Base-by-base conservation (phyloP, 2,113 vertebrate genomes). In the Pygathrix nemaeus region DNA sequence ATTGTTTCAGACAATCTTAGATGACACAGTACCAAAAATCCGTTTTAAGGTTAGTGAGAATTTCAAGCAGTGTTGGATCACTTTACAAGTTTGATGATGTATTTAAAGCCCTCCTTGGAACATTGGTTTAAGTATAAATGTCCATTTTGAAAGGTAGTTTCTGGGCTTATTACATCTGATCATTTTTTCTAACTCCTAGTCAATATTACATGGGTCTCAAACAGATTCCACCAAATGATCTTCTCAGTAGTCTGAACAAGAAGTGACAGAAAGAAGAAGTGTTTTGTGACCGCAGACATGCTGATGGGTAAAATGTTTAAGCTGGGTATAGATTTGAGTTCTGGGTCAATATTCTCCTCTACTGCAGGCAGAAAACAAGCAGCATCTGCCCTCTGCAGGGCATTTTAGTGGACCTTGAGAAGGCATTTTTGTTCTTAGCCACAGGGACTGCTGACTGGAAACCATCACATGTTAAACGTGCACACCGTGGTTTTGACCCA, bases 211-310 rank as follows among this genome's bases (percentile, higher is more conserved):
- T 95, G 98, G 95, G 97, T 98, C 98, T 98, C 98, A 98, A 98
- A 98, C 98, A 98, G 98, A 98, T 99, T 98, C 98, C 98, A 94
- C 98, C 98, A 99, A 99, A 99, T 98, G 98, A 99, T 99, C 98
- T 99, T 99, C 99, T 99, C 98, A 99, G 98, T 99, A 99, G 98
- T 96, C 98, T 98, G 98, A 98, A 98, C 93, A 85, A 97, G 97
- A 98, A 98, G 98, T 99, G 99, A 99, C 99, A 99, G 99, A 98
- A 99, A 99, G 99, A 99, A 99, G 98, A 98, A 99, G 99, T 98
- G 98, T 98, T 99, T 98, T 97, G 98, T 98, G 98, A 98, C 98
- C 97, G 48, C 98, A 99, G 98, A 99, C 98, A 98, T 98, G 99
- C 99, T 99, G 99, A 99, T 98, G 98, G 98, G 98, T 97, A 98